Base-by-base conservation (phyloP, 2,113 vertebrate genomes). In the Malurus cyaneus region DNA sequence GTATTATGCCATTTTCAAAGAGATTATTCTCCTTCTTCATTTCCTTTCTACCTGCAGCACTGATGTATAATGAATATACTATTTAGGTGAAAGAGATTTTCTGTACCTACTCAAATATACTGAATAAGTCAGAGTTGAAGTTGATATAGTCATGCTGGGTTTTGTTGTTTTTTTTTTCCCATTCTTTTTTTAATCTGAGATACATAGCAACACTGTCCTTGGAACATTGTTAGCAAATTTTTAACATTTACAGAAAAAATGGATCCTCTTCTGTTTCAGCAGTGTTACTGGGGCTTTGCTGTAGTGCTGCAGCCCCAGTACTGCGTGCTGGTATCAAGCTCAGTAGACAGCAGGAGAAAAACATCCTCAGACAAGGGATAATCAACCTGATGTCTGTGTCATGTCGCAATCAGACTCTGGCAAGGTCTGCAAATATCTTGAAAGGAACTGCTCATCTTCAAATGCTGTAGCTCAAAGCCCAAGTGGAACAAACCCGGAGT, bases 361-460 rank as follows among this genome's bases (percentile, higher is more conserved):
- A 56, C 71, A 87, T 94, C 89, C 62, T 94, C 90, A 96, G 93
- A 96, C 90, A 96, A 96, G 92, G 87, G 96, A 94, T 94, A 94
- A 97, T 96, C 96, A 96, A 86, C 77, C 95, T 94, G 88, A 94
- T 83, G 96, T 93, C 28, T 5, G 77, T 96, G 96, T 96, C 97
- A 93, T 53, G 84, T 94, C 96, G 90, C 96, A 97, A 79, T 96
- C 97, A 96, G 90, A 61, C 87, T 97, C 90, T 96, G 97, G 96
- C 95, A 97, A 96, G 96, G 94, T 96, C 97, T 98, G 95, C 96
- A 97, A 97, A 97, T 97, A 97, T 88, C 96, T 96, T 96, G 94
- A 97, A 97, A 98, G 87, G 80, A 97, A 49, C 62, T 94, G 74
- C 82, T 97, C 94, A 84, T 97, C 95, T 96, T 88, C 92, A 89